A percentile compares a stretch with the other conserved stretches of the same genome.
phyloP scores from a whole-genome alignment of 2,888 invertebrate species.

The Spisula solida region DNA sequence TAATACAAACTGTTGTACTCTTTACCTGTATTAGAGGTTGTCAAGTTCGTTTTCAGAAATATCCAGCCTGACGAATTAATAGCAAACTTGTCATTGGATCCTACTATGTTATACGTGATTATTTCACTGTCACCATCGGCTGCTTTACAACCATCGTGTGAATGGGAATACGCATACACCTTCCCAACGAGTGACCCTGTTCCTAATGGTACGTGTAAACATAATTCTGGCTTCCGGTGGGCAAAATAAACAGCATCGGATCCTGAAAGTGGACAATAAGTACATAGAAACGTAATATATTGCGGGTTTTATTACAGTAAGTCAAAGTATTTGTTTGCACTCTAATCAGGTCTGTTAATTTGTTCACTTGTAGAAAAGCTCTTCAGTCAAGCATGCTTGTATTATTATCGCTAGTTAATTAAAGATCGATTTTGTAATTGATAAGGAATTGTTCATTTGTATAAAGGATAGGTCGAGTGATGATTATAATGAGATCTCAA shows the following conservation, averaged over 20 bases:
- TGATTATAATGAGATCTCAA: background rate
- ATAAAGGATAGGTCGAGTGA: slow-evolving; percentile 11
- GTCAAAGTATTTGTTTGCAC: background rate
- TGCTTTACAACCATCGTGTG: slow-evolving; percentile 42
- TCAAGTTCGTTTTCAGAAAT: slow-evolving; percentile 14
- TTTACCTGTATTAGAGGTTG: slow-evolving; percentile 34
- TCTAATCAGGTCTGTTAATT: background rate
- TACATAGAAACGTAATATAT: slow-evolving; percentile 2
- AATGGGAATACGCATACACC: slow-evolving; percentile 61
- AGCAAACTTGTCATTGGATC: slow-evolving; percentile 22
- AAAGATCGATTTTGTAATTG: slow-evolving; percentile 23
- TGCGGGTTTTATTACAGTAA: slow-evolving; percentile 13
- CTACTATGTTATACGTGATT: slow-evolving; percentile 44
- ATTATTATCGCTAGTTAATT: background rate
- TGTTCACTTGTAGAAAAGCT: background rate
- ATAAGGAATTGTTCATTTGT: slow-evolving; percentile 21
- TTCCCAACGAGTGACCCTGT: slow-evolving; percentile 60
- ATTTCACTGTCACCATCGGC: background rate
- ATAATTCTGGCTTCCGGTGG: slow-evolving; percentile 56
- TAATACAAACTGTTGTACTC: background rate
- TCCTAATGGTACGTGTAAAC: slow-evolving; percentile 51
- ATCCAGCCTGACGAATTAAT: slow-evolving; percentile 51
- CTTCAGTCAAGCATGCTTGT: background rate
- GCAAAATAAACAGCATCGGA: slow-evolving; percentile 60
- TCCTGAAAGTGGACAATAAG: slow-evolving; percentile 59